Percentiles rank a stretch among this genome's conserved stretches.
phyloP scores from a whole-genome alignment of 1,140 invertebrate genomes.

The Cyrtorhinus lividipennis region DNA sequence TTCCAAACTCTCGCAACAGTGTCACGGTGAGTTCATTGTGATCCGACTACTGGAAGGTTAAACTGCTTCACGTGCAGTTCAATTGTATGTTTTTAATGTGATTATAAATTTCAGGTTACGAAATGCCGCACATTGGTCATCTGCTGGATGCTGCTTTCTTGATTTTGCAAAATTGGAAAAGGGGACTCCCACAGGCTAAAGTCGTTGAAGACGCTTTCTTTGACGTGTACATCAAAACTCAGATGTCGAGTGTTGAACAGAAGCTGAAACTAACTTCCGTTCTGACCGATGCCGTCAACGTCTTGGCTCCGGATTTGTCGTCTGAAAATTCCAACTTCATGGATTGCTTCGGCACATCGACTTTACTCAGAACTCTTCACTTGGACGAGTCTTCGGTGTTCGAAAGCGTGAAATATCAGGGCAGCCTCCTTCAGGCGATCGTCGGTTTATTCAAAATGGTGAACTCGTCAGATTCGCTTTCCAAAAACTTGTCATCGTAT shows the following conservation, averaged over 20 bases:
- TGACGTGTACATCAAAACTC: slow-evolving; percentile 53
- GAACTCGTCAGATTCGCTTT: not conserved
- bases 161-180: slow-evolving; percentile 43
- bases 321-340: not conserved
- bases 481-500: slow-evolving; percentile 11
- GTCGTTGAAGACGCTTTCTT: slow-evolving; percentile 42
- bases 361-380: slow-evolving; percentile 19
- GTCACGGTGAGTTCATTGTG: not conserved
- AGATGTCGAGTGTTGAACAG: slow-evolving; percentile 30
- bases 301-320: slow-evolving; percentile 5
- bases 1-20: not conserved
- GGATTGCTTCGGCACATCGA: slow-evolving; percentile 8
- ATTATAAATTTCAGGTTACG: slow-evolving; percentile 30
- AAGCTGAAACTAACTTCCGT: slow-evolving; percentile 27
- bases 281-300: slow-evolving; percentile 25
- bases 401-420: not conserved
- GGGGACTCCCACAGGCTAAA: slow-evolving; percentile 37
- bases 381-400: slow-evolving; percentile 29
- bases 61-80: no score
- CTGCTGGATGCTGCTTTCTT: slow-evolving; percentile 47
- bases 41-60: no score
- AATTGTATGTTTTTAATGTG: no score
- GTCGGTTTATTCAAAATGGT: slow-evolving; percentile 5
- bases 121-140: slow-evolving; percentile 40
- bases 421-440: slow-evolving; percentile 20